These are phyloP conservation scores for Siniperca undulata DNA, from an alignment of 2,797 vertebrate species.

Conservation along the genomic window DNA sequence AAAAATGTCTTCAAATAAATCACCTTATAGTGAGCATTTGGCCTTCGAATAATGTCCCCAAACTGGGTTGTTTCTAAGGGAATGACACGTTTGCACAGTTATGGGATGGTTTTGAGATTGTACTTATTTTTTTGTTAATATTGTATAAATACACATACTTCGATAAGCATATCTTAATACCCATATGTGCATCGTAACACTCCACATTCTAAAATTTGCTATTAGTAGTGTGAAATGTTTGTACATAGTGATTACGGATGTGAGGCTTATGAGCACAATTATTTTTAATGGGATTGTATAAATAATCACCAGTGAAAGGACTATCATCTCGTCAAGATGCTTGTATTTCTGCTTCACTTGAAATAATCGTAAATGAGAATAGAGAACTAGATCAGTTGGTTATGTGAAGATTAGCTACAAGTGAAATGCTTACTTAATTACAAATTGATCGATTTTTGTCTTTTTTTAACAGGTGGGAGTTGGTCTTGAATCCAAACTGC, in stretches of 20 bases:
- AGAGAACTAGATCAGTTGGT: neutral
- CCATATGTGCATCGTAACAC: neutral
- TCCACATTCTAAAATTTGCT: neutral
- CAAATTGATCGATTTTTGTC: neutral
- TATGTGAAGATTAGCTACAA: neutral
- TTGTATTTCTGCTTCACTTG: neutral
- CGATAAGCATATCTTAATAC: neutral
- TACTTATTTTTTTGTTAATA: neutral
- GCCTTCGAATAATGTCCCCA: neutral
- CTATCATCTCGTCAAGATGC: neutral
- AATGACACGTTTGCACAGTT: neutral
- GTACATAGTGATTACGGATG: neutral
- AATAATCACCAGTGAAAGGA: neutral
- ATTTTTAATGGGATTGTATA: neutral
- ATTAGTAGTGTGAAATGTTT: neutral
- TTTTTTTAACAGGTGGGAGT: constrained; percentile 89
- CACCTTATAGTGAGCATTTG: no score
- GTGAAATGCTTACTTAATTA: constrained; percentile 5
- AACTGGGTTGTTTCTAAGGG: neutral
- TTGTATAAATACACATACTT: neutral
- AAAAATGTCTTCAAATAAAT: no score
- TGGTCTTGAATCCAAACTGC: constrained; percentile 94
- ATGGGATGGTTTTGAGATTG: neutral
- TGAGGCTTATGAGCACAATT: neutral
- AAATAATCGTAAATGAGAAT: neutral